Base-by-base conservation (phyloP, 2,113 vertebrate species). In the Artemisiospiza belli region DNA sequence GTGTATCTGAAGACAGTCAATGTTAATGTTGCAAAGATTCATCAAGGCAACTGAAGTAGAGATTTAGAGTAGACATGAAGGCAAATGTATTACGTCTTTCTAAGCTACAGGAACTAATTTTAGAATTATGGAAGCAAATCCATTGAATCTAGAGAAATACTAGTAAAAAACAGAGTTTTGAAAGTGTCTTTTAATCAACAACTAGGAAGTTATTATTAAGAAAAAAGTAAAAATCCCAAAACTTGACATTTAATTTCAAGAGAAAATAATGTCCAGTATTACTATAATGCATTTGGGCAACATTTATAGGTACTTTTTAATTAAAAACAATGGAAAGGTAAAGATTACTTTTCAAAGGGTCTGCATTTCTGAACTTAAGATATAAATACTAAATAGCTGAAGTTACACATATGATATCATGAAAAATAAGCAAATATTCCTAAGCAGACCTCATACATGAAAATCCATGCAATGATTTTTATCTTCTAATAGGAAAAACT, bases 31-130 rank as follows among this genome's bases (percentile, higher is more conserved):
- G 9, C 35, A 63, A 52, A 55, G 30, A 54, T 35, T 47, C 27
- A 49, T 25, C 28, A 52, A 57, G 16, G 28, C n/a, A 27, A 63
- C 22, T 68, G 33, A 58, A 43, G 27, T 12, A 61, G n/a, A 64
- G 15, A 52, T 39, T n/a, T 28, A 44, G 54, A 67, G 44, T 47
- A 83, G 12, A 28, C 14, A 28, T 2, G 2, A 78, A 30, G 22
- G 46, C 5, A 55, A 62, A 62, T 0, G 0, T 19, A 11, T n/a
- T 20, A 7, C 3, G 27, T 46, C 80, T 75, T 59, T 10, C 20
- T 35, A 43, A 66, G 11, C 7, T 35, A 25, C 2, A 74, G 20
- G 23, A 92, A 62, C 6, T 46, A 41, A 57, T 85, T 90, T 75
- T 90, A 41, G 6, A 47, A 27, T 54, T n/a, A 78, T 52, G 11